These are phyloP conservation scores for Athalia cordata DNA, from an alignment of 2,888 invertebrate species.

Conservation along the genomic window DNA sequence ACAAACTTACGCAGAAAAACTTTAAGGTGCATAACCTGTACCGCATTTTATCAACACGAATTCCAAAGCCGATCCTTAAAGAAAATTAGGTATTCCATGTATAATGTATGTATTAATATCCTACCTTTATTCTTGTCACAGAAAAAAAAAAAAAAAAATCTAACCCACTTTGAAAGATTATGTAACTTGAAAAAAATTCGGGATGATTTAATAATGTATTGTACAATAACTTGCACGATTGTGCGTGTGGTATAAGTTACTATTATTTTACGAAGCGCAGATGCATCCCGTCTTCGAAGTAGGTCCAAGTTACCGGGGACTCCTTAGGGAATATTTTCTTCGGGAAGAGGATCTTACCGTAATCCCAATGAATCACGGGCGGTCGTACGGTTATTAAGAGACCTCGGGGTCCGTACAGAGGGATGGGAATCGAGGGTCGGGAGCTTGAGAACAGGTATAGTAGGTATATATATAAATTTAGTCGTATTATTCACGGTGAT, in stretches of 20 bases:
- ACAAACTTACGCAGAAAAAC: conserved; percentile 36
- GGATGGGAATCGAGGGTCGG: conserved; percentile 25
- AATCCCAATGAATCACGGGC: conserved; percentile 57
- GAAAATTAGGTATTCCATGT: no score
- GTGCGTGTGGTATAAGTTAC: not conserved
- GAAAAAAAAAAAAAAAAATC: no score
- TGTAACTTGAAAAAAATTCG: no score
- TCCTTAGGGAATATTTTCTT: conserved; percentile 46
- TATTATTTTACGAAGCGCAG: not conserved
- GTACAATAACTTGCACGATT: not conserved
- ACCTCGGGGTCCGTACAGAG: conserved; percentile 30
- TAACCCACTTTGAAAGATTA: no score
- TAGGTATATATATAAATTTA: conserved; percentile 5
- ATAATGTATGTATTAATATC: no score
- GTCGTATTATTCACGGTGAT: conserved; percentile 54
- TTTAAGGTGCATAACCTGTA: conserved; percentile 26
- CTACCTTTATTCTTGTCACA: no score
- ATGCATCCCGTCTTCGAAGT: conserved; percentile 16
- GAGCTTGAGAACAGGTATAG: conserved; percentile 20
- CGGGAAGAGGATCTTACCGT: conserved; percentile 53
- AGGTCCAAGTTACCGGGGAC: not conserved
- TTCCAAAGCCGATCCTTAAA: not conserved
- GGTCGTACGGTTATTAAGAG: conserved; percentile 42
- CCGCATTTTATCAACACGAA: not conserved
- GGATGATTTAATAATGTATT: no score